Evolutionary conservation across 2,888 invertebrate genomes (phyloP).

Genomic region (Spodoptera picta): DNA sequence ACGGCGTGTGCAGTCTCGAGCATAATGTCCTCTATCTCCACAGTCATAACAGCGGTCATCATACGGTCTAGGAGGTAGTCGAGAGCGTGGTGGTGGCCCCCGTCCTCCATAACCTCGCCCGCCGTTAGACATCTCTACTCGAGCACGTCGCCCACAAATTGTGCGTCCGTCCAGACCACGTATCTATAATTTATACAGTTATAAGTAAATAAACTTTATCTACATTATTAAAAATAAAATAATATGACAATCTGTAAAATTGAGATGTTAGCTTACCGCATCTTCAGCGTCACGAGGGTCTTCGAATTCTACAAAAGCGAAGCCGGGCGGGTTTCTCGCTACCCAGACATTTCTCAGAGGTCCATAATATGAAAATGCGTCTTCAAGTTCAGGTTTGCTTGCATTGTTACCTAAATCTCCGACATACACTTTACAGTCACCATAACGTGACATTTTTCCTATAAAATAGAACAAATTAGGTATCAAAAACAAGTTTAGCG

Average conservation of each 20-base stretch:
- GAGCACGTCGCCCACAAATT: conserved; percentile 95
- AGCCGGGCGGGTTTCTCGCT: conserved; percentile 98
- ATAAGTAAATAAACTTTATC: no score
- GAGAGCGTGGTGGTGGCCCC: conserved; percentile 89
- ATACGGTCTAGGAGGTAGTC: conserved; percentile 93
- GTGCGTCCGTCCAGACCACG: conserved; percentile 92
- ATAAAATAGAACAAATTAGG: conserved; percentile 28
- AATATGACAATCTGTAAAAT: no score
- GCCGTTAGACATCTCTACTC: conserved; percentile 97
- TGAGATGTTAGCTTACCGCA: conserved; percentile 89
- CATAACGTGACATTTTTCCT: conserved; percentile 92
- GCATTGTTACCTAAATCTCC: conserved; percentile 97
- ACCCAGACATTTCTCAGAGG: conserved; percentile 98
- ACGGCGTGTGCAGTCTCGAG: conserved; percentile 95
- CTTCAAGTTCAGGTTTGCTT: conserved; percentile 97
- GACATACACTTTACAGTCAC: conserved; percentile 98
- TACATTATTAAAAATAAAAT: no score
- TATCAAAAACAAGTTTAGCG: conserved; percentile 24
- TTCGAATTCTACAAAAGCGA: conserved; percentile 98
- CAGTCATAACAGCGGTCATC: conserved; percentile 98
- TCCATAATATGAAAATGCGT: conserved; percentile 97
- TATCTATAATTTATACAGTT: conserved; percentile 63
- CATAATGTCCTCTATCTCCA: conserved; percentile 97
- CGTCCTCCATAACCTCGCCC: conserved; percentile 89
- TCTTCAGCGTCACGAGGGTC: conserved; percentile 97